phyloP scores from a whole-genome alignment of 2,888 invertebrate species.

The Brenthis ino region DNA sequence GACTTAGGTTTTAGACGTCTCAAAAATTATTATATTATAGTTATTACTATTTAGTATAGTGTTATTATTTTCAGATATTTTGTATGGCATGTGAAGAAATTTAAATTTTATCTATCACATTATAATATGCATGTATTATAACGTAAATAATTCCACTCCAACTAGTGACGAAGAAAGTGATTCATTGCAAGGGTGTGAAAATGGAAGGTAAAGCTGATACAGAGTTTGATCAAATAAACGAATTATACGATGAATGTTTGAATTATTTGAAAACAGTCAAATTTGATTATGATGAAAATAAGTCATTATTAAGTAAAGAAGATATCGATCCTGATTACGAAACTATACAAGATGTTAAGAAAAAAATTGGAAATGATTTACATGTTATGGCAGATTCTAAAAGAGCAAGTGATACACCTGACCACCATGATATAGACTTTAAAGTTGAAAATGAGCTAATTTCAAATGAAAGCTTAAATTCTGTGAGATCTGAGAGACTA shows the following conservation, averaged over 20 bases:
- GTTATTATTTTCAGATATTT: no score
- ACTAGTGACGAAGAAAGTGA: slow-evolving; percentile 13
- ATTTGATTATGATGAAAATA: slow-evolving; percentile 33
- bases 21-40: no score
- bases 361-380: slow-evolving; percentile 29
- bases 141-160: no score
- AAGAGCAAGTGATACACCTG: slow-evolving; percentile 9
- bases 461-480: slow-evolving; percentile 55
- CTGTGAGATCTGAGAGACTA: slow-evolving; percentile 62
- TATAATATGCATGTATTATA: neutral
- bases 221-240: slow-evolving; percentile 63
- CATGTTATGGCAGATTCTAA: slow-evolving; percentile 6
- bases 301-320: slow-evolving; percentile 27
- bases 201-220: slow-evolving; percentile 47
- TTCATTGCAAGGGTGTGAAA: slow-evolving; percentile 18
- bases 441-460: slow-evolving; percentile 42
- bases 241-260: slow-evolving; percentile 71
- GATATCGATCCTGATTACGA: slow-evolving; percentile 53
- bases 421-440: slow-evolving; percentile 11
- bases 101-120: neutral
- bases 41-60: no score
- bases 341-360: slow-evolving; percentile 48
- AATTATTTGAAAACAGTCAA: slow-evolving; percentile 57
- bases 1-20: no score
- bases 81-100: neutral